Evolutionary conservation across 2,113 vertebrate species (phyloP), one percentile per base, ranked within the genome.

Genomic region (Cyrtonyx montezumae): DNA sequence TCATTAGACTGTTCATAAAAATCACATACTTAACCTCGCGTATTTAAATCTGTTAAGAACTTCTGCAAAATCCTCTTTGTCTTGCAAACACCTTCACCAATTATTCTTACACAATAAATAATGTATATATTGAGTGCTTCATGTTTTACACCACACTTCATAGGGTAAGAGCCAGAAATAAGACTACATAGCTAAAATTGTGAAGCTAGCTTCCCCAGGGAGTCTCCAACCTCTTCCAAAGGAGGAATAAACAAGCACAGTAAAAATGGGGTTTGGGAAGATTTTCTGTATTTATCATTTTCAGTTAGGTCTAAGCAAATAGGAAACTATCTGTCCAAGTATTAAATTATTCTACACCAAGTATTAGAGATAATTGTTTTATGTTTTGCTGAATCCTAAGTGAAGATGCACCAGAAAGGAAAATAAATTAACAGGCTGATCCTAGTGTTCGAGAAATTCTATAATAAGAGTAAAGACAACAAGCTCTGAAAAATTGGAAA

Each of bases 51-150:
- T 71, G 61, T 92, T 87, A 79, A 78, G 82, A 96, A 92, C 81
- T 87, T 91, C 69, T 78, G 65, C 79, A 80, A 53, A 53, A 22
- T 59, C 73, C 30, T 80, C 76, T 90, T 85, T 71, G 65, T 62
- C 85, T 86, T 86, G 40, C 66, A 78, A 65, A 40, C 43, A 84
- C 34, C 76, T 94, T 83, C 89, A 65, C 84, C 84, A 86, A 94
- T 94, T 94, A 90, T 92, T 83, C 82, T 71, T 71, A 78, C 40
- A 68, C 37, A 71, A 94, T 96, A 96, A 95, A 96, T 96, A 96
- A 96, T 96, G 85, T 65, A 95, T 94, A 91, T 37, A 19, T 7
- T 16, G 65, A 91, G 43, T 71, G 84, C 85, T 95, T 93, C 65
- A 75, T 65, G 56, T 89, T 94, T 90, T 83, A 88, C 78, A 90